These are phyloP conservation scores for Spea bombifrons DNA, from an alignment of 2,113 vertebrate genomes.

Conservation along the genomic window DNA sequence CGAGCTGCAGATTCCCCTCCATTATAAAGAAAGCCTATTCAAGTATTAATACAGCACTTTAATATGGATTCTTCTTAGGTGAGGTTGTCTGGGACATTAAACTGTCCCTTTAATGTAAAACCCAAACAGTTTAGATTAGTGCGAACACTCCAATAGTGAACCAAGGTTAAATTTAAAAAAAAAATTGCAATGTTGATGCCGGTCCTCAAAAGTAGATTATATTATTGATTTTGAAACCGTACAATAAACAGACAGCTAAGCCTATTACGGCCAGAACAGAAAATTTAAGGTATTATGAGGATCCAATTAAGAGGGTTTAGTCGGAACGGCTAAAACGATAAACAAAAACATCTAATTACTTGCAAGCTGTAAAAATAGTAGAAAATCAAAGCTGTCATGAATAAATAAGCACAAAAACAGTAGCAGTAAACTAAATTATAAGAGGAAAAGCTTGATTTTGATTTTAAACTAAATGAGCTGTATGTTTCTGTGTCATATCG, in stretches of 20 bases:
- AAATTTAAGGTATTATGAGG: slow-evolving; percentile 58
- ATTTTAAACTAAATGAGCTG: no score
- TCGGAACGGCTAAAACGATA: slow-evolving; percentile 54
- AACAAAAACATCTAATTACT: slow-evolving; percentile 56
- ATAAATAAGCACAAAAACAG: not conserved
- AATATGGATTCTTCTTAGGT: no score
- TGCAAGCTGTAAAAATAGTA: not conserved
- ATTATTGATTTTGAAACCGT: slow-evolving; percentile 54
- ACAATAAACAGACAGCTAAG: slow-evolving; percentile 56
- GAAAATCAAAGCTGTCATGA: not conserved
- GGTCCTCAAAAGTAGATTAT: slow-evolving; percentile 62
- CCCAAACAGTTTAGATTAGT: not conserved
- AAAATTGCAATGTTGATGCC: slow-evolving; percentile 60
- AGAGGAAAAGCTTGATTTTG: no score
- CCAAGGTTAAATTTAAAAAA: slow-evolving; percentile 61
- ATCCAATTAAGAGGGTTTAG: slow-evolving; percentile 56
- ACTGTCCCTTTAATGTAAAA: no score
- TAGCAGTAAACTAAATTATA: no score
- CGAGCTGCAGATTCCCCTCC: no score
- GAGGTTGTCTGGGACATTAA: no score
- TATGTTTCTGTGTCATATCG: no score
- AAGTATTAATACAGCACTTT: no score
- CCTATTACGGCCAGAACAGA: slow-evolving; percentile 57
- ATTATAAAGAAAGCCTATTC: no score
- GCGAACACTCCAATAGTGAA: slow-evolving; percentile 45